Conservation (phyloP, 1,140 invertebrate genomes). For the Samia ricini region DNA sequence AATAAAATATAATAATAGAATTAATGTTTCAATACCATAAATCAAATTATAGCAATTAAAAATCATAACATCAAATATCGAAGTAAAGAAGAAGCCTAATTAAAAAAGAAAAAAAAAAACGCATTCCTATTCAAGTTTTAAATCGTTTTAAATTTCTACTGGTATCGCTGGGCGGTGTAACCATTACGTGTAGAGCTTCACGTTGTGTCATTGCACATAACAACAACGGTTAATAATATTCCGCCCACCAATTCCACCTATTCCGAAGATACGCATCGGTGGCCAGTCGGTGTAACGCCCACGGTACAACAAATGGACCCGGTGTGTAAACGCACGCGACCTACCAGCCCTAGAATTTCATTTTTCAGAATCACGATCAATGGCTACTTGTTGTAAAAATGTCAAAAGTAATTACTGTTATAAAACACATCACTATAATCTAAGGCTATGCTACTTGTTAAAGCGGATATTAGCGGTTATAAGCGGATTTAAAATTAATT, state of each 20-base stretch:
- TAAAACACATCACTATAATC: background rate
- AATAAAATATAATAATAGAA: too few relatives aligned
- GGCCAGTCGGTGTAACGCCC: constrained; percentile 44
- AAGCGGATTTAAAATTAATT: too few relatives aligned
- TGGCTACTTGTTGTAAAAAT: constrained; percentile 1
- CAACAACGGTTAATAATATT: constrained; percentile 59
- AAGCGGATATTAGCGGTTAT: too few relatives aligned
- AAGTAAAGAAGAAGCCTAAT: background rate
- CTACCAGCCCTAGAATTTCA: constrained; percentile 14
- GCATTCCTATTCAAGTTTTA: background rate
- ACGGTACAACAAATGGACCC: constrained; percentile 40
- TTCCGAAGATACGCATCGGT: constrained; percentile 67
- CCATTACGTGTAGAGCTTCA: constrained; percentile 37
- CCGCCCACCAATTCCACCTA: constrained; percentile 68
- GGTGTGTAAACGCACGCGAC: constrained; percentile 3
- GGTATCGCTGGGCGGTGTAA: constrained; percentile 41
- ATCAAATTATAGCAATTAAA: too few relatives aligned
- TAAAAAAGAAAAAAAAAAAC: background rate
- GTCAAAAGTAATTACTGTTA: background rate
- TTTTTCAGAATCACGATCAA: constrained; percentile 5
- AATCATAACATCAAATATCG: background rate
- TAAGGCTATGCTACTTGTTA: too few relatives aligned
- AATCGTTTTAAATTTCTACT: constrained; percentile 4
- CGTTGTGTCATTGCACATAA: constrained; percentile 56
- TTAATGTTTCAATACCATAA: too few relatives aligned